phyloP scores from a whole-genome alignment of 2,888 invertebrate species.

The Chaitophorus viminalis region DNA sequence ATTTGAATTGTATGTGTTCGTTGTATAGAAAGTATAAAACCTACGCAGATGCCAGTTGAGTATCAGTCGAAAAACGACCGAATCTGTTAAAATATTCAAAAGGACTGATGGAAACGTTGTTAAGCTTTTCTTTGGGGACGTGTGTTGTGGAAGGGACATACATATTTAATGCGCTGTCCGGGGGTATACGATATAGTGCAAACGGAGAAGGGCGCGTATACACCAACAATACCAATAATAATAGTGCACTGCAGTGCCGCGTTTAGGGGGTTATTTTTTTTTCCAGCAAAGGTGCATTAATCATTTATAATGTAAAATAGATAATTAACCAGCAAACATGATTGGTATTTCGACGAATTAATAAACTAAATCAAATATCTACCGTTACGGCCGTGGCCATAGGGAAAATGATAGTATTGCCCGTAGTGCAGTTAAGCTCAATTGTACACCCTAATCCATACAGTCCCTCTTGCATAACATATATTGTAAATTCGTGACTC shows the following conservation, averaged over 20 bases:
- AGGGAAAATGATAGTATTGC: too few relatives aligned
- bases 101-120: constrained; percentile 54
- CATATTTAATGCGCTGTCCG: constrained; percentile 47
- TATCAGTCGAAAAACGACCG: constrained; percentile 42
- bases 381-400: too few relatives aligned
- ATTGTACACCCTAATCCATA: too few relatives aligned
- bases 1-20: not conserved
- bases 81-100: constrained; percentile 59
- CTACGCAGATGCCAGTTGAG: not conserved
- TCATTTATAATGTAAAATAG: too few relatives aligned
- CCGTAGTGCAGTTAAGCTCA: too few relatives aligned
- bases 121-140: constrained; percentile 59
- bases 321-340: too few relatives aligned
- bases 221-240: too few relatives aligned
- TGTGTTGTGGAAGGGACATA: constrained; percentile 45
- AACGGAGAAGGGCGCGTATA: not conserved
- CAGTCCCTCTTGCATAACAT: too few relatives aligned
- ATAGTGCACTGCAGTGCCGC: not conserved
- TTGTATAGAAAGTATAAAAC: not conserved
- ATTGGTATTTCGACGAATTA: too few relatives aligned
- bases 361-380: too few relatives aligned
- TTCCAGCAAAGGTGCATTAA: too few relatives aligned
- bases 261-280: not conserved
- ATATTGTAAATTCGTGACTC: too few relatives aligned
- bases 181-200: constrained; percentile 22